Base-by-base conservation (phyloP, 2,113 vertebrate genomes). In the Glaucomys volans region DNA sequence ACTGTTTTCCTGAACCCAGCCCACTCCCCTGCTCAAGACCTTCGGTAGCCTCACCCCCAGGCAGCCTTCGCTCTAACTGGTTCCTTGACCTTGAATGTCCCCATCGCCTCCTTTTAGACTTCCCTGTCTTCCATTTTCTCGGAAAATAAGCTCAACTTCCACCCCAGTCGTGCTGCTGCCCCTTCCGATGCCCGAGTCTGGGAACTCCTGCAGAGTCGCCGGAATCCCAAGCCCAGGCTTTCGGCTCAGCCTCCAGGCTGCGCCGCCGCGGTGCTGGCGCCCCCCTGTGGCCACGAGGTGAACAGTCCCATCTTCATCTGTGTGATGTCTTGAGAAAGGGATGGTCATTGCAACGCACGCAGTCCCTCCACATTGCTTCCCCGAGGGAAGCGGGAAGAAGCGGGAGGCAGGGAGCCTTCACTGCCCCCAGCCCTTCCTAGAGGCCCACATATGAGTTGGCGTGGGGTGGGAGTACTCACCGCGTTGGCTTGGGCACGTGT, bases 261-360 rank as follows among this genome's bases (percentile, higher is more conserved):
- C 4, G 2, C 8, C 14, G 24, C 44, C 9, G 32, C 22, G 54
- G 59, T 62, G 37, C 77, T 37, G 69, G 69, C 16, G 18, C 84
- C n/a, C 35, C 52, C 62, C 3, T 26, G 66, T 81, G 92, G 66
- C 91, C 85, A 11, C 1, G 0, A 35, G 57, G 50, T 85, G 80
- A 87, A 82, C 9, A 72, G 76, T 4, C 35, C 59, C 30, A 24
- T 66, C 37, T 57, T 40, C 4, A 22, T 35, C 26, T 6, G 32
- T 4, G 59, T 0, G 44, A 44, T 6, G 17, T 12, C 14, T 0
- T 20, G 28, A 26, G 1, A n/a, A n/a, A 47, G 22, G 67, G 62
- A 26, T 1, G 3, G n/a, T 74, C n/a, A 16, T 4, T 0, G 24
- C 28, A 10, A 14, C 0, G 6, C n/a, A 14, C 0, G 6, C n/a